phyloP scores from a whole-genome alignment of 2,113 vertebrate genomes.

The Mystacornis crossleyi region DNA sequence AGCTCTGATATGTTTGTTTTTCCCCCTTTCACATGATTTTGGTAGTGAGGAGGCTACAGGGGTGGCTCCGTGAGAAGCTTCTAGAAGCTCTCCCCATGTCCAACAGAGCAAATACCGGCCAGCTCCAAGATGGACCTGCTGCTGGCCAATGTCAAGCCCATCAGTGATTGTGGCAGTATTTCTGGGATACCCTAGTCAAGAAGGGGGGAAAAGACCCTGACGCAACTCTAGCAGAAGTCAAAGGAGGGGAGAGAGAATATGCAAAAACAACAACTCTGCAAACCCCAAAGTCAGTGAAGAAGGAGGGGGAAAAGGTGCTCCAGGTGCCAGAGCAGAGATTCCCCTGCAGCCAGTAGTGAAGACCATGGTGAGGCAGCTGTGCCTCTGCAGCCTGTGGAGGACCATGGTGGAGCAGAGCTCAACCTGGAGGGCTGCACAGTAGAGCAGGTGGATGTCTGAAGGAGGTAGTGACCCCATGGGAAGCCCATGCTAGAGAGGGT shows the following conservation, averaged over 20 bases:
- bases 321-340: neutral
- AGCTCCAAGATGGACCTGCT: neutral
- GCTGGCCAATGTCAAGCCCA: neutral
- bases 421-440: neutral
- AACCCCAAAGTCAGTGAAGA: neutral
- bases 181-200: neutral
- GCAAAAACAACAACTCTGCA: neutral
- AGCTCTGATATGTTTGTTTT: neutral
- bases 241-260: neutral
- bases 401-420: neutral
- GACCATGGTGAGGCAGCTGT: neutral
- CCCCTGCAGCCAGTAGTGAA: accelerated
- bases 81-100: neutral
- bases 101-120: accelerated
- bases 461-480: neutral
- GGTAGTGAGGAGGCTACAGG: neutral
- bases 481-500: neutral
- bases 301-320: neutral
- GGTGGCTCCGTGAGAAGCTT: neutral
- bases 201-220: accelerated
- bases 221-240: neutral
- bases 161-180: accelerated
- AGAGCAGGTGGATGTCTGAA: neutral
- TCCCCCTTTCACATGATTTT: neutral
- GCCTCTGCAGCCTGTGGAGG: neutral